Evolutionary conservation across 2,113 vertebrate genomes (phyloP).

Genomic region (Halcyon senegalensis): DNA sequence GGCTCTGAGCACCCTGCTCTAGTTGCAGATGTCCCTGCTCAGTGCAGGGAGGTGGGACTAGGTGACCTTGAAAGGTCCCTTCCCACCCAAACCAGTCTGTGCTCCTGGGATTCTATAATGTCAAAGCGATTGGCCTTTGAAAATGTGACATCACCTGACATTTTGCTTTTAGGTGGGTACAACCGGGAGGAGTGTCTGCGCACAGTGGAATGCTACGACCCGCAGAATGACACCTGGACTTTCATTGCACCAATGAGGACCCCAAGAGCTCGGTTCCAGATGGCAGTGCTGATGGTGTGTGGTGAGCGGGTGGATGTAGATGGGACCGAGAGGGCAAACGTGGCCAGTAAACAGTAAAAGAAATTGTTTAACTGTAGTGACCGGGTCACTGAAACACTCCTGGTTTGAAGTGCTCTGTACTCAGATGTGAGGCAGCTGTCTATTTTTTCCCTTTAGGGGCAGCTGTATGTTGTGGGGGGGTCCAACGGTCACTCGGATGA

Average conservation of each 20-base stretch:
- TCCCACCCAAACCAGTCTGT: neutral
- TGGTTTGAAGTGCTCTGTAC: accelerated
- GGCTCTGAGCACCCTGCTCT: no score
- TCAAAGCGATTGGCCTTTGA: neutral
- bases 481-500: slow-evolving; percentile 98
- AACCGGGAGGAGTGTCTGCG: slow-evolving; percentile 97
- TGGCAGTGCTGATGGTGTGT: slow-evolving; percentile 94
- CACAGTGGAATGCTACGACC: slow-evolving; percentile 96
- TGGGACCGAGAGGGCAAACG: accelerated
- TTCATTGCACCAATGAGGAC: slow-evolving; percentile 97
- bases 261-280: slow-evolving; percentile 96
- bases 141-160: neutral
- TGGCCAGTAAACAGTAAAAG: neutral
- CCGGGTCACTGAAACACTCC: accelerated
- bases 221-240: slow-evolving; percentile 88
- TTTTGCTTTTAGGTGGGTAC: slow-evolving; percentile 85
- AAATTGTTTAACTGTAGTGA: neutral
- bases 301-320: neutral
- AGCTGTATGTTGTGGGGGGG: slow-evolving; percentile 95
- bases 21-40: no score
- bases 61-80: neutral
- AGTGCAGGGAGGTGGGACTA: no score
- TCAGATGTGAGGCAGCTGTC: neutral
- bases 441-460: slow-evolving; percentile 77
- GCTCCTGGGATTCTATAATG: no score